Evolutionary conservation across 2,888 invertebrate species (phyloP).

Genomic region (Gryllus longicercus): DNA sequence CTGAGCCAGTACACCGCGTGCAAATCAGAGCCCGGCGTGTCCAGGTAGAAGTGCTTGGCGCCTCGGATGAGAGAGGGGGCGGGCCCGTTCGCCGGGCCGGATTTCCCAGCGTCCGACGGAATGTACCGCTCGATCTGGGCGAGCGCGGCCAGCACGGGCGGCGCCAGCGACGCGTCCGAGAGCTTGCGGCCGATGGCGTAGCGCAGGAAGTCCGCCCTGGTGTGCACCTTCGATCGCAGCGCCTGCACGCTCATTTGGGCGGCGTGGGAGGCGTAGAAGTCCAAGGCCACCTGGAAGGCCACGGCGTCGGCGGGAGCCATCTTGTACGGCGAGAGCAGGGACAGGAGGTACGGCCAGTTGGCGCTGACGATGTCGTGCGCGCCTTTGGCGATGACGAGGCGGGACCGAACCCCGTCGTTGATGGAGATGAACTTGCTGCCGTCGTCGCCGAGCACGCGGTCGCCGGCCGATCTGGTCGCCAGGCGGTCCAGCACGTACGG

Average conservation of each 20-base stretch:
- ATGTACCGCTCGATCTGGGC: neutral
- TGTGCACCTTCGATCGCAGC: neutral
- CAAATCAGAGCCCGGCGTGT: neutral
- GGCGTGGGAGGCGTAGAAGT: neutral
- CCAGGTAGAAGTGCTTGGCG: neutral
- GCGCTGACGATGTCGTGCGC: neutral
- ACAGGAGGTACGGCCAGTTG: neutral
- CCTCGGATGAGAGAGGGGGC: neutral
- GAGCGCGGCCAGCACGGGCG: too few species aligned
- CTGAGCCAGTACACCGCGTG: neutral
- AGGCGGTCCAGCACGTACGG: too few species aligned
- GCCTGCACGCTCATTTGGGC: neutral
- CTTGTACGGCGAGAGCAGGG: neutral
- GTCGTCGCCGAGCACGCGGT: too few species aligned
- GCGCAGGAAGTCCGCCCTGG: neutral
- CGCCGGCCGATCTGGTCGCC: too few species aligned
- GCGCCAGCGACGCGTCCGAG: neutral
- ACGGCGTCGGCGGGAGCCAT: neutral
- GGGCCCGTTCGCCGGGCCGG: neutral
- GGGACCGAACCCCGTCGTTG: neutral
- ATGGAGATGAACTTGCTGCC: neutral
- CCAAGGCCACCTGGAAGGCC: neutral
- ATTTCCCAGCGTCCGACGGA: neutral
- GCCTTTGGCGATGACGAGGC: neutral
- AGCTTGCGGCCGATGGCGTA: neutral